Percentiles rank a stretch among this genome's conserved stretches.
phyloP scores from a whole-genome alignment of 2,888 invertebrate genomes.

The Scaptomyza reducta region DNA sequence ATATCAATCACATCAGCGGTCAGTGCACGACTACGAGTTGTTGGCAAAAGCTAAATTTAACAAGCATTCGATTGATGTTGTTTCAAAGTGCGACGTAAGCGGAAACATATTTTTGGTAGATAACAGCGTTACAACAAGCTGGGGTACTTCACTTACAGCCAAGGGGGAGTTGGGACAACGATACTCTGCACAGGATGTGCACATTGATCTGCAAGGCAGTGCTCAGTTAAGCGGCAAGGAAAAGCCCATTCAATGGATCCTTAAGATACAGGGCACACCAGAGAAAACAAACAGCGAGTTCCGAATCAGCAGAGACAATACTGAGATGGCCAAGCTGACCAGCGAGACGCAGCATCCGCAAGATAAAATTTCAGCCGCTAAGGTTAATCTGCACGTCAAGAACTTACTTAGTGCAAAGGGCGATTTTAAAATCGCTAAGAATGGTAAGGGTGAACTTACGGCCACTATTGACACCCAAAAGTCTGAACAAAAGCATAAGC shows the following conservation, averaged over 20 bases:
- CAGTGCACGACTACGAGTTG: constrained; percentile 85
- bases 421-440: constrained; percentile 86
- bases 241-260: constrained; percentile 71
- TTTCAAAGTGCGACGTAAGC: constrained; percentile 79
- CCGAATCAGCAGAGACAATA: constrained; percentile 79
- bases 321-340: constrained; percentile 70
- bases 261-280: constrained; percentile 74
- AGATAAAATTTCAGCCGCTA: constrained; percentile 82
- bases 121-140: constrained; percentile 77
- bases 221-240: constrained; percentile 75
- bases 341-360: constrained; percentile 80
- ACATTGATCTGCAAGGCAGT: constrained; percentile 79
- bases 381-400: constrained; percentile 86
- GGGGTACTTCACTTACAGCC: constrained; percentile 77
- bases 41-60: constrained; percentile 86
- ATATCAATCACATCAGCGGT: constrained; percentile 83
- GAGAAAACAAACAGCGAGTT: constrained; percentile 84
- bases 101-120: constrained; percentile 80
- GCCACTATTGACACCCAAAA: constrained; percentile 81
- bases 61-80: constrained; percentile 76
- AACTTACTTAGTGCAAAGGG: constrained; percentile 87
- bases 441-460: constrained; percentile 87
- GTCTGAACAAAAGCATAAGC: constrained; percentile 86
- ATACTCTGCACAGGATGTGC: constrained; percentile 74
- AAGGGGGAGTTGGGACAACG: constrained; percentile 81